These are phyloP conservation scores for Acronicta leporina DNA, from an alignment of 2,888 invertebrate genomes.

Conservation along the genomic window DNA sequence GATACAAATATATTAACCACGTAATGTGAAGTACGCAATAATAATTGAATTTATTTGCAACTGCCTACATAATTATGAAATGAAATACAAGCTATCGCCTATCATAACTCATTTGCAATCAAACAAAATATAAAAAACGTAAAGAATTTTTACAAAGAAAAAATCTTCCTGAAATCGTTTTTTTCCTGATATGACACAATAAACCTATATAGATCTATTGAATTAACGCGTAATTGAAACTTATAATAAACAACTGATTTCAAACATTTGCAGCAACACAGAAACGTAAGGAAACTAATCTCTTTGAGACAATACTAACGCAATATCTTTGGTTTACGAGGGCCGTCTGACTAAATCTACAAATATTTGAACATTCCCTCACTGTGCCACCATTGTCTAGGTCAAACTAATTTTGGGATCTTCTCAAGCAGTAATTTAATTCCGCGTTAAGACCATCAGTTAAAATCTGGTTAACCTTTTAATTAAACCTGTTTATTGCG, in stretches of 20 bases:
- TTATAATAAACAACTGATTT: conserved; percentile 50
- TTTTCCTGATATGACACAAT: too few species aligned
- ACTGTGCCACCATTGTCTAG: conserved; percentile 80
- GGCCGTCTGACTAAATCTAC: conserved; percentile 75
- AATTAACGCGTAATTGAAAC: too few species aligned
- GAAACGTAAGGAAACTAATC: conserved; percentile 82
- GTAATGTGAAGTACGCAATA: conserved; percentile 4
- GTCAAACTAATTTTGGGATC: conserved; percentile 84
- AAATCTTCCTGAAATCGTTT: too few species aligned
- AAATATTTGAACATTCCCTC: conserved; percentile 84
- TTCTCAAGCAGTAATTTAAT: conserved; percentile 80
- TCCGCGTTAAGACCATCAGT: conserved; percentile 77
- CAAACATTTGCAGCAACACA: conserved; percentile 66
- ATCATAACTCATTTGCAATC: too few species aligned
- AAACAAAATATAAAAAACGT: too few species aligned
- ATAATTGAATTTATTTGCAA: neutral
- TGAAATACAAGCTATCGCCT: too few species aligned
- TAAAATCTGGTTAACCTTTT: conserved; percentile 71
- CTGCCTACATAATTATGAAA: too few species aligned
- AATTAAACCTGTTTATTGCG: conserved; percentile 68
- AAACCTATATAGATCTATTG: too few species aligned
- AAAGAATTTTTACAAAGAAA: neutral
- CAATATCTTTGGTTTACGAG: conserved; percentile 86
- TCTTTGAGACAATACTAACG: conserved; percentile 84
- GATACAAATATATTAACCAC: conserved; percentile 20